These are phyloP conservation scores for Styela plicata DNA, from an alignment of 23 tunicate species.

Conservation along the genomic window DNA sequence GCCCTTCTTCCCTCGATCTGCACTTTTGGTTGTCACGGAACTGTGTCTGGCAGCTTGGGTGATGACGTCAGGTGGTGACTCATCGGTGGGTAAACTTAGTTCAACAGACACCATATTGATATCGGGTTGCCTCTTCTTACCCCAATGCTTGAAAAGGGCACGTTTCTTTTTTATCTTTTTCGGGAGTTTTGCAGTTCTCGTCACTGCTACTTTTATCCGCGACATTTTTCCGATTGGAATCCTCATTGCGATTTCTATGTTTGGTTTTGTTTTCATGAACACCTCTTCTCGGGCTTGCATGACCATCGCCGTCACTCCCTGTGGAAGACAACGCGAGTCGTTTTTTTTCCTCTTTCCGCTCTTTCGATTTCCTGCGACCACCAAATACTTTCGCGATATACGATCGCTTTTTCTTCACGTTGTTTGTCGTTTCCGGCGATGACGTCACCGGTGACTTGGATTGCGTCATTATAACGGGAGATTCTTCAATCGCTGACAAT, in stretches of 20 bases:
- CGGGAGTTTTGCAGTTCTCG: neutral
- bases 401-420: conserved; percentile 20
- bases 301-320: neutral
- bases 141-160: neutral
- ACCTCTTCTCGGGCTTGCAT: neutral
- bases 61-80: conserved; percentile 29
- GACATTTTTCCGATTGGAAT: neutral
- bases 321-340: neutral
- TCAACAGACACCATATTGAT: conserved; percentile 30
- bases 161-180: neutral
- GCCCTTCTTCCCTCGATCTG: neutral
- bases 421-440: conserved; percentile 8
- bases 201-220: neutral
- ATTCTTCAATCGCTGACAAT: neutral
- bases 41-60: conserved; percentile 10
- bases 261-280: neutral
- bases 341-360: conserved; percentile 5
- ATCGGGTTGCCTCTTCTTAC: conserved; percentile 23
- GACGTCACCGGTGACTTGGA: conserved; percentile 34
- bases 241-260: neutral
- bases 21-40: neutral
- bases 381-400: conserved; percentile 45
- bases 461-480: conserved; percentile 1
- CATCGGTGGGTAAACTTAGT: conserved; percentile 29
- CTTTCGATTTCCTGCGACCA: conserved; percentile 9